A percentile compares a stretch with the other conserved stretches of the same genome.
Evolutionary conservation across 2,113 vertebrate genomes (phyloP).

Genomic region (Marmota monax): DNA sequence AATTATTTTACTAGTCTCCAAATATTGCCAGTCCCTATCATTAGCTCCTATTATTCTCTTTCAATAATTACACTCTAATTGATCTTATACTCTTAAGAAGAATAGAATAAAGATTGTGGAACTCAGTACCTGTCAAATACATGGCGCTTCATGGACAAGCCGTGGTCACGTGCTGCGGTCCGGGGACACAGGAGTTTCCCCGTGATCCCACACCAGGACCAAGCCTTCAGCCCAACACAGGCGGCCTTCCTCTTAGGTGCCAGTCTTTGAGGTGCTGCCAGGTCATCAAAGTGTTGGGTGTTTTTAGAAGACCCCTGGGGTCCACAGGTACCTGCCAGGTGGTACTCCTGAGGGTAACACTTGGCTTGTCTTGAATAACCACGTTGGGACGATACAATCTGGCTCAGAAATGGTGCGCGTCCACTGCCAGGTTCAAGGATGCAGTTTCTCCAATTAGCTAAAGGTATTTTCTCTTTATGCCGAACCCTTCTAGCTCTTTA

Average conservation of each 20-base stretch:
- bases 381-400: background rate
- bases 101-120: background rate
- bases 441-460: background rate
- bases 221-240: background rate
- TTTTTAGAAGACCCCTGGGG: background rate
- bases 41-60: background rate
- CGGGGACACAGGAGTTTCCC: fast-evolving
- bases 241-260: background rate
- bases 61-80: background rate
- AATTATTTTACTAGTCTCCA: background rate
- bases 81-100: background rate
- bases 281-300: background rate
- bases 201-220: fast-evolving
- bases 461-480: background rate
- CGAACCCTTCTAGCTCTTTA: background rate
- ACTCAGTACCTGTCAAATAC: background rate
- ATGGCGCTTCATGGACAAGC: background rate
- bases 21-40: background rate
- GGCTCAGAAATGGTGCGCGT: background rate
- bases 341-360: fast-evolving
- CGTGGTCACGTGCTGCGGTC: background rate
- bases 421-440: background rate
- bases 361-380: background rate
- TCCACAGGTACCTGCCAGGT: background rate
- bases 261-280: background rate